Base-by-base conservation (phyloP, 2,888 invertebrate genomes). In the Drosophila niveifrons region DNA sequence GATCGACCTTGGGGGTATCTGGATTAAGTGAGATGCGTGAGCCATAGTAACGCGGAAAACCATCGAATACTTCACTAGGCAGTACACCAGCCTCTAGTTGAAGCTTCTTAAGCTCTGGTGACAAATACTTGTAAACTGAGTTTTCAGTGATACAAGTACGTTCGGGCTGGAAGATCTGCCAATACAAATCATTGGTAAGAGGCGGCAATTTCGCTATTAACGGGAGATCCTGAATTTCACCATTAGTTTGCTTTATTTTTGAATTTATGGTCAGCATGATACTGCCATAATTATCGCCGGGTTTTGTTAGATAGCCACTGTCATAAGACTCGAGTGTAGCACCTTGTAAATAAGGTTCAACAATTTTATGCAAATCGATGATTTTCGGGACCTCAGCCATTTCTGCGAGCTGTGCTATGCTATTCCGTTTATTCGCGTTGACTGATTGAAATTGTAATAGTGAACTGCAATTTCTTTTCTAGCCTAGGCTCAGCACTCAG, bases 251-350 rank as follows among this genome's bases (percentile, higher is more conserved):
- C 23, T 85, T 85, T 9, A 93, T 76, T 65, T 89, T 91, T 0
- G 93, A 90, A 28, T 76, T 75, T 2, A 92, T 79, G 1, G 92
- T 92, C 0, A 94, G 79, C 91, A 95, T 94, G 0, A 94, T 91
- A 75, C 95, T 94, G 2, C 94, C 94, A 82, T 94, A 95, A 83
- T 95, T 95, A 78, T 95, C 95, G 0, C 95, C 95, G 0, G 93
- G 93, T 15, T 93, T 93, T 9, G 94, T 94, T n/a, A 94, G 86
- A 67, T 90, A 90, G 13, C 90, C 90, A 9, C 91, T 91, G 13
- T 90, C 86, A 66, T 93, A 92, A 0, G 93, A 90, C 1, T 92
- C 61, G 1, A 94, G 77, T 64, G 82, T 85, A 1, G 68, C 77
- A 8, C 88, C 89, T 9, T 88, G 53, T 15, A 92, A 70, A 62